Base-by-base conservation (phyloP, 2,888 invertebrate genomes). In the Chloromyia formosa region DNA sequence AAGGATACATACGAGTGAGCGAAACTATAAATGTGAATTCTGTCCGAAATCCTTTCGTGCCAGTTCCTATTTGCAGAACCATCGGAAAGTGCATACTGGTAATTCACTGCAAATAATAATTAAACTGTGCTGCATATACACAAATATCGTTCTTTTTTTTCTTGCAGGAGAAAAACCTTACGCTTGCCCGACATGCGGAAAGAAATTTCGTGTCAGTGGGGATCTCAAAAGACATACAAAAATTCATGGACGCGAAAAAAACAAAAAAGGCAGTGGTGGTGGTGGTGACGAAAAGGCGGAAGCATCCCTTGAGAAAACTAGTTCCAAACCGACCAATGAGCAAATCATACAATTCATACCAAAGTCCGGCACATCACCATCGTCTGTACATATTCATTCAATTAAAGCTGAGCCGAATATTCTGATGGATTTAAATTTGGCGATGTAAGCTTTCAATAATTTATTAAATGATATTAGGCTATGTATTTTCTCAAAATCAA, bases 11-110 rank as follows among this genome's bases (percentile, higher is more conserved):
- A 95, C 94, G 0, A 93, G 94, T 10, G 95, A 96, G 82, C 88
- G 92, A 72, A 94, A 95, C 86, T 95, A 95, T 85, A 90, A 92
- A 79, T 96, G 95, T 82, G 93, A 94, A 78, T 93, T 89, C 83
- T 96, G 95, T 82, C 88, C 88, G 77, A 95, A 94, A 85, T 90
- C 91, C 22, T 96, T 96, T 86, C 87, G 95, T 56, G 94, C 95
- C 10, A 93, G 94, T 62, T 94, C 93, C 5, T 95, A 95, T 86
- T 84, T 95, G 10, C 92, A 93, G 80, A 93, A 91, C 80, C 95
- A 96, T 84, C 89, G 94, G 80, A 87, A 94, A 77, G 94, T 94
- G 74, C 95, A 95, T 80, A 95, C 95, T 18, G 95, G 93, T 56
- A 20, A 20, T 56, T 4, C 22, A 20, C 56, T 18, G 5, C 10